Conservation (phyloP, 2,113 vertebrate genomes). For the Ageneiosus marmoratus region DNA sequence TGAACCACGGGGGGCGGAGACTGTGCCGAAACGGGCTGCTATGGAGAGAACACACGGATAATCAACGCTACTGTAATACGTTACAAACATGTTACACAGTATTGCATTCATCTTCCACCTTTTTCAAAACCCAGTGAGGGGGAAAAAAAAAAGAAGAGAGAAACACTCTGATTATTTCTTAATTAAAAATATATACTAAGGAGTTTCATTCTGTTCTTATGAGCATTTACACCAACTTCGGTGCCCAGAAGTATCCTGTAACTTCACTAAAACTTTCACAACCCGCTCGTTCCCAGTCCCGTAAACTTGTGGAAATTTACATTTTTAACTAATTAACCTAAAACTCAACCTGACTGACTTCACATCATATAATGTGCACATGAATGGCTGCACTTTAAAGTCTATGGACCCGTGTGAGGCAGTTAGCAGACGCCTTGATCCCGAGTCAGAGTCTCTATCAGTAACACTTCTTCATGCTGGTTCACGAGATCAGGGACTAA, state of each 20-base stretch:
- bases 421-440: background rate
- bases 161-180: background rate
- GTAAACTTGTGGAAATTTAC: no score
- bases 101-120: background rate
- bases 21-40: slow-evolving; percentile 75
- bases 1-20: slow-evolving; percentile 74
- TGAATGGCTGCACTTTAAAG: background rate
- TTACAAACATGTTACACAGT: background rate
- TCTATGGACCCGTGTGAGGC: background rate
- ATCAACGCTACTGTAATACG: background rate
- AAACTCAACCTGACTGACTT: background rate
- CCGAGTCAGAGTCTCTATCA: background rate
- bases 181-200: no score
- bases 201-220: no score
- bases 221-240: background rate
- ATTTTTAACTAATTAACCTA: background rate
- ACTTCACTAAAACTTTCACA: no score
- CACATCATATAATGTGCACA: no score
- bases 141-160: background rate
- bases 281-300: no score
- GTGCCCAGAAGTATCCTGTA: no score
- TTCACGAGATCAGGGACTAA: background rate
- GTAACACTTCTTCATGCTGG: background rate
- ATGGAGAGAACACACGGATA: background rate
- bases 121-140: background rate